Base-by-base conservation (phyloP, 2,797 vertebrate genomes). In the Lepilemur ruficaudatus region DNA sequence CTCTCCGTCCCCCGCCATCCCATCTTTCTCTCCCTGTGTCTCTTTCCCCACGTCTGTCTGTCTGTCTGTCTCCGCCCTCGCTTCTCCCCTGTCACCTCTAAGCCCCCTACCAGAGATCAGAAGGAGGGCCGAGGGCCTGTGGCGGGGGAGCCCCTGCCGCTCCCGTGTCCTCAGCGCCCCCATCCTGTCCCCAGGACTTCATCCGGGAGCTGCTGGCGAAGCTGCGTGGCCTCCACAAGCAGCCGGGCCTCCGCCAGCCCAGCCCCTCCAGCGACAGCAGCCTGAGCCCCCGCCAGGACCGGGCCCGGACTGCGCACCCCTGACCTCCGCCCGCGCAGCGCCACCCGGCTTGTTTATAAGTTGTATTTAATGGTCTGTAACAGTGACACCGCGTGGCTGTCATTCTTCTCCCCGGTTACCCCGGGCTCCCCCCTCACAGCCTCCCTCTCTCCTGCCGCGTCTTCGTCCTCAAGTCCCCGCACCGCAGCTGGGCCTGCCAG, bases 161-260 rank as follows among this genome's bases (percentile, higher is more conserved):
- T 32, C 43, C 28, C 25, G 0, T 4, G 22, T 80, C 38, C 78
- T 97, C 69, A 95, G 76, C 57, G 50, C 41, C 46, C 80, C 38
- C 4, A 0, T 52, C 79, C 83, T 63, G n/a, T 61, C 80, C 75
- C 1, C 89, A 98, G 98, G 97, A 94, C 87, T 98, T 98, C 35
- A 10, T 96, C 88, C 95, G 65, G 91, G 98, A 98, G 79, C 96
- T 98, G 70, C 96, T 98, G 89, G 95, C 30, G 63, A 98, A 98
- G 89, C 93, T 98, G 2, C 86, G 76, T 4, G 96, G 97, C 46
- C 98, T 98, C 69, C 98, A 97, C 95, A 98, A 97, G 86, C 98
- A 98, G 84, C 97, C 98, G 0, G 98, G 97, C 75, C 95, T 95
- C 57, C 97, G n/a, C 46, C 95, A 94, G 25, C 70, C 67, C 91